Base-by-base conservation (phyloP, 2,113 vertebrate species). In the Myrmecobius fasciatus region DNA sequence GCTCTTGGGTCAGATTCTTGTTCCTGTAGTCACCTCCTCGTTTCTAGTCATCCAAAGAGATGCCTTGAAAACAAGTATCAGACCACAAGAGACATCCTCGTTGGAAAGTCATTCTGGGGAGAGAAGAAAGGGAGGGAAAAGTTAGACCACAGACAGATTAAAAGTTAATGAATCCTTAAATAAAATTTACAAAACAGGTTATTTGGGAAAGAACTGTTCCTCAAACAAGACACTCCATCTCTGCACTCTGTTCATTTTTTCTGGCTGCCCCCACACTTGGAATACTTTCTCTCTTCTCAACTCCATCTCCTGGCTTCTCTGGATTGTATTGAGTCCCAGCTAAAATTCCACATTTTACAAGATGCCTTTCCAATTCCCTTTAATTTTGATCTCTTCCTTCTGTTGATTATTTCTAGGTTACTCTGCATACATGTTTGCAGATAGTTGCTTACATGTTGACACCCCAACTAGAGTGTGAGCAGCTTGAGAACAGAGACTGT, bases 11-110 rank as follows among this genome's bases (percentile, higher is more conserved):
- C 94, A 98, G 51, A 88, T 93, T 97, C 97, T 98, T 93, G 91
- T 97, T 49, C 48, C 93, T 0, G 24, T 56, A 88, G 97, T 93
- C 93, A 92, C 91, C 93, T 96, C 96, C 89, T 56, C 91, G 96
- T 95, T 97, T 94, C 94, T 96, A 97, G 97, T 95, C 94, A 96
- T 96, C 97, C 97, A 96, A 95, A 89, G 94, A 53, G 91, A 93
- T 53, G 94, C 89, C 96, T 98, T 97, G 94, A 96, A 92, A 97
- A 93, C 92, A 51, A 96, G 93, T 96, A 96, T 99, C 98, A 99
- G 97, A 99, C 99, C 96, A 99, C 99, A 24, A 99, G 99, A 94
- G 99, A 99, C 99, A 99, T 99, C 96, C 99, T 98, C 7, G 98
- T 99, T 95, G 99, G 99, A 96, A 99, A 99, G 97, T 99, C 99